Base-by-base conservation (phyloP, 2,797 vertebrate species). In the Hafferia zeledoni region DNA sequence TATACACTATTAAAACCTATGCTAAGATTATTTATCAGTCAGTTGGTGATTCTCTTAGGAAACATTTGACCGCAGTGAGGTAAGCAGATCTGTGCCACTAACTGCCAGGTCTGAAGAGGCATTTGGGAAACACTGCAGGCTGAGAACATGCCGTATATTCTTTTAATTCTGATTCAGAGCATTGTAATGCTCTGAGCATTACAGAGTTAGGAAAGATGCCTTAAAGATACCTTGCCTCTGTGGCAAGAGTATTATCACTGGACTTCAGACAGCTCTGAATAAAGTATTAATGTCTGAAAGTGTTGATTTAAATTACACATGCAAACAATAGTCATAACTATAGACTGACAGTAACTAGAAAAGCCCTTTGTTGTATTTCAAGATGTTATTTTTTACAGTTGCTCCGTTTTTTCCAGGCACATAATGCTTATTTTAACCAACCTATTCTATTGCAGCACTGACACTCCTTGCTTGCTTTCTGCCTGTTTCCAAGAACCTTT, bases 1-100 rank as follows among this genome's bases (percentile, higher is more conserved):
- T 74, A 61, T 6, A 61, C 7, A 15, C 46, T 68, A 23, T 20
- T 88, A 69, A 84, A 84, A 80, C 31, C 46, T 19, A 33, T 2
- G 12, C 52, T 82, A 71, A 72, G 56, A 79, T 85, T 88, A 93
- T 59, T 83, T 78, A 72, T 75, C 91, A 69, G 63, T 68, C 61
- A 47, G 20, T 33, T 76, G 70, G 25, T 23, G 50, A 88, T 59
- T 82, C 69, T 78, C 63, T 63, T 17, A 31, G 39, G 70, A 69
- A 91, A 44, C 13, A n/a, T 9, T 28, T 46, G 37, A 84, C 49
- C 72, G 23, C 41, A 83, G 46, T 17, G 52, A 79, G 14, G 57
- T 23, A 68, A 52, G 63, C 28, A 76, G 44, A 59, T 28, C 67
- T 63, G 55, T 63, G 53, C 49, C 75, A 49, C 7, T 5, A 57